Conservation (phyloP, 2,797 vertebrate genomes). For the Acanthurus lineatus region DNA sequence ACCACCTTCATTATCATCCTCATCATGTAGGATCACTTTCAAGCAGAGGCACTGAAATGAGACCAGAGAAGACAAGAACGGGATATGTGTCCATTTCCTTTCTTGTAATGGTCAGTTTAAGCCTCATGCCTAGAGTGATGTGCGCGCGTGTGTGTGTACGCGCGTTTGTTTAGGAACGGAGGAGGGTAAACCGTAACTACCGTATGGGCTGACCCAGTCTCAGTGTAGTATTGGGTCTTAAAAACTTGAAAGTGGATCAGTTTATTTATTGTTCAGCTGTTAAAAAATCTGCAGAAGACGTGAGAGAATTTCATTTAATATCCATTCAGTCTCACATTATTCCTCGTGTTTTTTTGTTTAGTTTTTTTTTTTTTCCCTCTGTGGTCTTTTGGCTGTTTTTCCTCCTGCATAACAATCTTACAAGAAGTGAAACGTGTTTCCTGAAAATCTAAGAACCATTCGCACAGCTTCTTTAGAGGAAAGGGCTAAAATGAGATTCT, state of each 20-base stretch:
- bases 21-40: slow-evolving; percentile 28
- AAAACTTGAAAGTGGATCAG: neutral
- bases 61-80: neutral
- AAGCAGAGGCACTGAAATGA: neutral
- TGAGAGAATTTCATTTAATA: neutral
- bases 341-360: too few species aligned
- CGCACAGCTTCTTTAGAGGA: neutral
- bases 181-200: neutral
- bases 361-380: neutral
- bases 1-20: neutral
- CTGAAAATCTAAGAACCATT: too few species aligned
- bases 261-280: neutral
- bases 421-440: neutral
- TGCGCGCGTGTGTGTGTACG: neutral
- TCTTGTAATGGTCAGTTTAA: neutral
- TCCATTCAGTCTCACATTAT: neutral
- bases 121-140: neutral
- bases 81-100: neutral
- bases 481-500: too few species aligned
- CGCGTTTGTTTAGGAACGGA: neutral
- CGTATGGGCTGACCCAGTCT: neutral
- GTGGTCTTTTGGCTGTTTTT: neutral
- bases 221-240: too few species aligned
- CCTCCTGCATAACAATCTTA: neutral
- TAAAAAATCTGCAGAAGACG: neutral